Conservation (phyloP, 2,113 vertebrate species). For the Choloepus hoffmanni region DNA sequence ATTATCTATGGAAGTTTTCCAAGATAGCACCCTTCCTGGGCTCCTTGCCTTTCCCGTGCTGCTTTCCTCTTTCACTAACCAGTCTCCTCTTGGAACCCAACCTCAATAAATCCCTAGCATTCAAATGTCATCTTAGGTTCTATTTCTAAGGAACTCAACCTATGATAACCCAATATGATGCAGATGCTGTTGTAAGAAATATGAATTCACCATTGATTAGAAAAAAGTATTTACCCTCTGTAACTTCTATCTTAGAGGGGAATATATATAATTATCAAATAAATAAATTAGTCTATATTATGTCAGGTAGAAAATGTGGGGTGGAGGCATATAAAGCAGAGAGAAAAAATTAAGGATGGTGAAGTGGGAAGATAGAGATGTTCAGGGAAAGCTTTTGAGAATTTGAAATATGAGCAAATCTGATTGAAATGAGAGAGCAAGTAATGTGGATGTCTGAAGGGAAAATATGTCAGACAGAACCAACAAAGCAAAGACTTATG, state of each 20-base stretch:
- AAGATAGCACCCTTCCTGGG: neutral
- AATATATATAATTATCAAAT: neutral
- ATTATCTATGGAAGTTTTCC: neutral
- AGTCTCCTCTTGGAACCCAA: neutral
- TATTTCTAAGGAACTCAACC: too few species aligned
- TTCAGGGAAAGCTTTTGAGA: neutral
- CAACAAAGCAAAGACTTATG: neutral
- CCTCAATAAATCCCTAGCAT: neutral
- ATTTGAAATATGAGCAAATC: neutral
- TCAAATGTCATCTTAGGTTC: too few species aligned
- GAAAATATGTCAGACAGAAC: neutral
- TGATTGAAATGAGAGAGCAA: neutral
- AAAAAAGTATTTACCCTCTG: too few species aligned
- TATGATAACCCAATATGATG: neutral
- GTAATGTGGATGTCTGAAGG: neutral
- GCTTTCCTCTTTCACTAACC: neutral
- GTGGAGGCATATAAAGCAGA: neutral
- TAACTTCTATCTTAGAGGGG: too few species aligned
- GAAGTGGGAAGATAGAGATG: neutral
- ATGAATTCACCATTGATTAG: too few species aligned
- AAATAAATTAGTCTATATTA: too few species aligned
- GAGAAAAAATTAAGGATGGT: too few species aligned
- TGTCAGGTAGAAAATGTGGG: too few species aligned
- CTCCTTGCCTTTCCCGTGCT: neutral
- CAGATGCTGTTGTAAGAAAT: neutral